Evolutionary conservation across 2,888 invertebrate species (phyloP).

Genomic region (Ochropleura leucogaster): DNA sequence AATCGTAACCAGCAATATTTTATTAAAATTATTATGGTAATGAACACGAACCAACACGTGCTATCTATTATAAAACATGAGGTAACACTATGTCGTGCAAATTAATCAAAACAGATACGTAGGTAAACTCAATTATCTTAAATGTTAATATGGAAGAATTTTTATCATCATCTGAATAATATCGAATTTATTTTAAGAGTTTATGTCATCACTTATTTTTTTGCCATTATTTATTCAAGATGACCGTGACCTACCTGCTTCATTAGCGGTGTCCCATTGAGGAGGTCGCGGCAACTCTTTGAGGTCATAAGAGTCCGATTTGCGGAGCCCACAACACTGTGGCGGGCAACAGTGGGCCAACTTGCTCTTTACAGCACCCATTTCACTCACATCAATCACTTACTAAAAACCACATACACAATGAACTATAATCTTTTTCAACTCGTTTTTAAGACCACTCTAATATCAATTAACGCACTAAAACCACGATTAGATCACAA

Average conservation of each 20-base stretch:
- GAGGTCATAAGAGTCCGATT: conserved; percentile 81
- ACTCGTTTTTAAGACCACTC: conserved; percentile 63
- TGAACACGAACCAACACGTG: conserved; percentile 8
- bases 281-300: conserved; percentile 85
- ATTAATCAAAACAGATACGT: conserved; percentile 29
- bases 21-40: conserved; percentile 26
- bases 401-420: conserved; percentile 59
- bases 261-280: conserved; percentile 75
- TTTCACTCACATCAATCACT: conserved; percentile 65
- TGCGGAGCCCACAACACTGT: conserved; percentile 73
- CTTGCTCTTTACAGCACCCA: conserved; percentile 85
- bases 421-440: conserved; percentile 52
- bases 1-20: background rate
- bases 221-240: conserved; percentile 29
- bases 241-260: conserved; percentile 73
- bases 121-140: conserved; percentile 49
- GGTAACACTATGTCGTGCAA: conserved; percentile 43
- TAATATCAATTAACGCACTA: conserved; percentile 74
- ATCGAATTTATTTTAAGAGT: conserved; percentile 41
- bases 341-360: conserved; percentile 74
- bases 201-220: conserved; percentile 42
- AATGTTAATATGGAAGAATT: conserved; percentile 33
- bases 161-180: conserved; percentile 33
- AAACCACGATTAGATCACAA: conserved; percentile 79
- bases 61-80: conserved; percentile 62